phyloP scores from a whole-genome alignment of 2,113 vertebrate genomes.

The Scatophagus argus region DNA sequence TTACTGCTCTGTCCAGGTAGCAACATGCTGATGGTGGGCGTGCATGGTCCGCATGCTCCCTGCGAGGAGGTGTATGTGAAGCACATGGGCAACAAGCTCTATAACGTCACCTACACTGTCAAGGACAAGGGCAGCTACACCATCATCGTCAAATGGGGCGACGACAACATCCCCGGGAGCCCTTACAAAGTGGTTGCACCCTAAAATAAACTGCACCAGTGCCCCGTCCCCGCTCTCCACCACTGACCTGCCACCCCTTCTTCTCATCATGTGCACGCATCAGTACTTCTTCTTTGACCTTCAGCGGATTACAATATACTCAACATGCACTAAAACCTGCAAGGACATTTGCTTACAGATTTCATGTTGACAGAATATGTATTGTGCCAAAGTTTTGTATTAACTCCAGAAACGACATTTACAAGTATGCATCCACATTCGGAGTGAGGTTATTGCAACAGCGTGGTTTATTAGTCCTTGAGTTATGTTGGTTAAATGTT shows the following conservation, averaged over 20 bases:
- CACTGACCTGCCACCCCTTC: constrained; percentile 6
- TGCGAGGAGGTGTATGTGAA: constrained; percentile 96
- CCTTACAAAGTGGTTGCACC: constrained; percentile 91
- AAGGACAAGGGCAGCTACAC: constrained; percentile 95
- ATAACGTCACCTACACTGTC: constrained; percentile 94
- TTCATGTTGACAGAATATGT: constrained; percentile 45
- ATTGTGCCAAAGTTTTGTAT: constrained; percentile 75
- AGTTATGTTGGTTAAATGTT: constrained; percentile 41
- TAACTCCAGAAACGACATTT: constrained; percentile 48
- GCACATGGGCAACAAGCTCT: constrained; percentile 92
- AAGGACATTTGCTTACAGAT: constrained; percentile 64
- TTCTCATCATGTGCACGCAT: constrained; percentile 43
- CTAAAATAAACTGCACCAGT: constrained; percentile 72
- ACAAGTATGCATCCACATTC: constrained; percentile 33
- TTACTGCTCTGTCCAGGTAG: constrained; percentile 80
- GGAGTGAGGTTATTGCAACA: constrained; percentile 33
- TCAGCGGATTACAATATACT: constrained; percentile 37
- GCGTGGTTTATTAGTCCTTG: constrained; percentile 30
- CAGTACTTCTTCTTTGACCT: constrained; percentile 28
- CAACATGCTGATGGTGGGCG: constrained; percentile 97
- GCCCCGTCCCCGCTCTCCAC: background rate
- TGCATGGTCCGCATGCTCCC: constrained; percentile 92
- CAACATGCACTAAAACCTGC: constrained; percentile 65
- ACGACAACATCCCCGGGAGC: constrained; percentile 91
- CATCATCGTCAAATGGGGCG: constrained; percentile 95